Percentiles rank a stretch among this genome's conserved stretches.
These are phyloP conservation scores for Hippocampus zosterae DNA, from an alignment of 2,113 vertebrate species.

Conservation along the genomic window DNA sequence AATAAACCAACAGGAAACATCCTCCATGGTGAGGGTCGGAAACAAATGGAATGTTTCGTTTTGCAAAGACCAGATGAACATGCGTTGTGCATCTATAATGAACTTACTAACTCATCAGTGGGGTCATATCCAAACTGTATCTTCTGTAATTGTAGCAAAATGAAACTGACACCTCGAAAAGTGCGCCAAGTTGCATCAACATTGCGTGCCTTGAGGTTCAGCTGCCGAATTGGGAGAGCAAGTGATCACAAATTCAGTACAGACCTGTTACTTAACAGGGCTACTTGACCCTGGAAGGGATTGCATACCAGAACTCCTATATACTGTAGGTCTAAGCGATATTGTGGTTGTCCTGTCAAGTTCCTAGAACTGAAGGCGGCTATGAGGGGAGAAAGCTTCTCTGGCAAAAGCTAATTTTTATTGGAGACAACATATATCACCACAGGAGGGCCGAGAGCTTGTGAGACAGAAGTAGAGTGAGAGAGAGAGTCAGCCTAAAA, in stretches of 20 bases:
- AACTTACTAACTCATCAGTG: neutral
- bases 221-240: conserved; percentile 29
- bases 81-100: neutral
- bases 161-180: conserved; percentile 29
- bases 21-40: neutral
- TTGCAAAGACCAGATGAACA: neutral
- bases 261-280: conserved; percentile 63
- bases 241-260: conserved; percentile 47
- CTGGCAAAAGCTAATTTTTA: conserved; percentile 65
- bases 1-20: neutral
- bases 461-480: conserved; percentile 50
- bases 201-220: conserved; percentile 27
- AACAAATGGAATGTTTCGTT: neutral
- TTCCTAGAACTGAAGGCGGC: conserved; percentile 66
- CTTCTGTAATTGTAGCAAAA: conserved; percentile 9
- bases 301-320: conserved; percentile 65
- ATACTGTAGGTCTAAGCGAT: conserved; percentile 62
- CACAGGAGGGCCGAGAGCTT: conserved; percentile 52
- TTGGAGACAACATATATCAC: conserved; percentile 75
- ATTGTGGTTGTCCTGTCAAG: conserved; percentile 55
- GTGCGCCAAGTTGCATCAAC: conserved; percentile 7
- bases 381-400: conserved; percentile 40
- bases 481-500: conserved; percentile 48
- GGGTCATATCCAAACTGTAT: neutral
- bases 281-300: conserved; percentile 55